Base-by-base conservation (phyloP, 2,797 vertebrate genomes). In the Okamejei kenojei region DNA sequence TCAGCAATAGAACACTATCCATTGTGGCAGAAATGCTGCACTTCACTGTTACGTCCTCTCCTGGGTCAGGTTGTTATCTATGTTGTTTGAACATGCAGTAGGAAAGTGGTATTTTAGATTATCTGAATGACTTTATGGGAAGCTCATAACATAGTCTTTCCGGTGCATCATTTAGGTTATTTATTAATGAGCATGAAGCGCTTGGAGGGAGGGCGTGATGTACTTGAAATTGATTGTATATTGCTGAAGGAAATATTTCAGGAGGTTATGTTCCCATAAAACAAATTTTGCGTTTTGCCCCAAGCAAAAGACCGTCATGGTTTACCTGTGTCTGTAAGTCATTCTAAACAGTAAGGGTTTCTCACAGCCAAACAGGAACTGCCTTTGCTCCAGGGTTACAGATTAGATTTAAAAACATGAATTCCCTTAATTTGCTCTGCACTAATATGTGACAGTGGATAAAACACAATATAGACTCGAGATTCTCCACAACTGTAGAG, bases 311-410 rank as follows among this genome's bases (percentile, higher is more conserved):
- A 54, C 68, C 23, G n/a, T 74, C 15, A n/a, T 29, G 19, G 38
- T 21, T 91, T 74, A 54, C 38, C 45, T 71, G 90, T 54, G 88
- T 73, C 38, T 71, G 88, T 61, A 91, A 38, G 88, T 35, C 73
- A 73, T 73, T 15, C 68, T 38, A n/a, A 35, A 68, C 61, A 90
- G 86, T 74, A 73, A 91, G 8, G 88, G 21, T 91, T 45, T 91
- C 88, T 71, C 26, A 73, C 19, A 91, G 38, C 23, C 88, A 73
- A 32, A 1, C 32, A 71, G 88, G 88, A 35, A 38, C 88, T 38
- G 23, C 65, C 68, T 73, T 45, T 91, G 68, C 88, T 74, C 68
- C 88, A 91, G 88, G 88, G 68, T 91, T 54, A 45, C 32, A 71
- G 63, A 23, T 38, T 10, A 73, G 35, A 54, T 71, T 13, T 71